Evolutionary conservation across 2,797 vertebrate species (phyloP).

Genomic region (Characodon lateralis): DNA sequence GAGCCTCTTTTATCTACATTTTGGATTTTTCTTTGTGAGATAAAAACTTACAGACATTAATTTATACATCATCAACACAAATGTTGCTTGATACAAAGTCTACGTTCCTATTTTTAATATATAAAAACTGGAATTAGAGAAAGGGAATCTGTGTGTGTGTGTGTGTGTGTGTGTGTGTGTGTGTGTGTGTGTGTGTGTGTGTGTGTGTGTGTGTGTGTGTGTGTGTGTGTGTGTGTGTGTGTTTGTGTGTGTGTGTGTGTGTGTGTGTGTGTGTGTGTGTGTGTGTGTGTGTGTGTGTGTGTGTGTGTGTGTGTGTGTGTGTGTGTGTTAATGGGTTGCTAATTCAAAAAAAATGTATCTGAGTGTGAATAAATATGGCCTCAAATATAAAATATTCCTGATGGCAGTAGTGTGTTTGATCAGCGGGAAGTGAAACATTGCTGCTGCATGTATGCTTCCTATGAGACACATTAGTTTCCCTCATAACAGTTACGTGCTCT

Average conservation of each 20-base stretch:
- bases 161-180: slow-evolving; percentile 37
- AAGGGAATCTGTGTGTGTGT: slow-evolving; percentile 14
- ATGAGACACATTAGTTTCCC: slow-evolving; percentile 27
- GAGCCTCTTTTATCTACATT: background rate
- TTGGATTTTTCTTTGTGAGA: slow-evolving; percentile 23
- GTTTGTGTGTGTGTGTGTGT: background rate
- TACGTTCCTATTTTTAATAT: slow-evolving; percentile 27
- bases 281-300: slow-evolving; percentile 32
- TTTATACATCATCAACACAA: slow-evolving; percentile 26
- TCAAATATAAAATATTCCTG: slow-evolving; percentile 55
- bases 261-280: slow-evolving; percentile 30
- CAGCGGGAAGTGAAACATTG: slow-evolving; percentile 42
- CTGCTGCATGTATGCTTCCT: slow-evolving; percentile 31
- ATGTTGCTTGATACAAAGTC: slow-evolving; percentile 20
- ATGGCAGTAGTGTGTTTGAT: slow-evolving; percentile 58
- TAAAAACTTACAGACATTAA: slow-evolving; percentile 30
- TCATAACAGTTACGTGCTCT: slow-evolving; percentile 40
- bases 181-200: slow-evolving; percentile 11
- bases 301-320: background rate
- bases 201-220: slow-evolving; percentile 23
- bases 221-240: slow-evolving; percentile 13
- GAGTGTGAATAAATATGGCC: slow-evolving; percentile 47
- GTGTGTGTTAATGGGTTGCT: slow-evolving; percentile 32
- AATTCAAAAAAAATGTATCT: slow-evolving; percentile 35
- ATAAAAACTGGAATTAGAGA: slow-evolving; percentile 32